Evolutionary conservation across 2,888 invertebrate species (phyloP).

Genomic region (Coronaproctus castanopsis): DNA sequence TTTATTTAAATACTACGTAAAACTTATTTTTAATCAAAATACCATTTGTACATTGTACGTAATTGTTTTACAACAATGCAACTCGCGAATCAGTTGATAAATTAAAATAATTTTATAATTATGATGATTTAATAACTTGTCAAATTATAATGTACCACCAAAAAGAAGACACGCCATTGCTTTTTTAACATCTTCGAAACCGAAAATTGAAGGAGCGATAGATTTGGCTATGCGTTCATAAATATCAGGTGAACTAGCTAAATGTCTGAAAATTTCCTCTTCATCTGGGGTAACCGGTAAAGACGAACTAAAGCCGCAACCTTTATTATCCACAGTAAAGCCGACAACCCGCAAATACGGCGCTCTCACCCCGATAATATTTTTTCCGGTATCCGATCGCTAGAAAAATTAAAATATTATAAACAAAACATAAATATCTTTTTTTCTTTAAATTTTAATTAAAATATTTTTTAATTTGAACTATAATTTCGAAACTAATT

Average conservation of each 20-base stretch:
- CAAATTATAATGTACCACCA: too few relatives aligned
- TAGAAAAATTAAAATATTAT: background rate
- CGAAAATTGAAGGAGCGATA: constrained; percentile 93
- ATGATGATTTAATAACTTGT: too few relatives aligned
- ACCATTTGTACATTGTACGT: too few relatives aligned
- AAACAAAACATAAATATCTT: background rate
- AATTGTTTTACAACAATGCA: too few relatives aligned
- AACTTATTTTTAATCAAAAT: too few relatives aligned
- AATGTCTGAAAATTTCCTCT: constrained; percentile 58
- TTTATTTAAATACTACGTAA: too few relatives aligned
- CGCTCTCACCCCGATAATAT: constrained; percentile 71
- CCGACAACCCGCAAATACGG: constrained; percentile 92
- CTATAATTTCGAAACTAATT: background rate
- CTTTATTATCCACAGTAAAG: constrained; percentile 64
- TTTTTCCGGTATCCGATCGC: constrained; percentile 43
- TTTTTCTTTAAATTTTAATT: constrained; percentile 6
- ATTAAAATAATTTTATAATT: too few relatives aligned
- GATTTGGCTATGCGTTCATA: constrained; percentile 75
- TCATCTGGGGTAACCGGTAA: constrained; percentile 40
- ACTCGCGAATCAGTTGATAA: too few relatives aligned
- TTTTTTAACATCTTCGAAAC: constrained; percentile 84
- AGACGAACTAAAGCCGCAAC: constrained; percentile 34
- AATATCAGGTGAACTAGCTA: constrained; percentile 67
- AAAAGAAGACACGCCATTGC: constrained; percentile 87
- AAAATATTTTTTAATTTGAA: background rate